phyloP scores from a whole-genome alignment of 2,797 vertebrate genomes.

The Lepilemur septentrionalis region DNA sequence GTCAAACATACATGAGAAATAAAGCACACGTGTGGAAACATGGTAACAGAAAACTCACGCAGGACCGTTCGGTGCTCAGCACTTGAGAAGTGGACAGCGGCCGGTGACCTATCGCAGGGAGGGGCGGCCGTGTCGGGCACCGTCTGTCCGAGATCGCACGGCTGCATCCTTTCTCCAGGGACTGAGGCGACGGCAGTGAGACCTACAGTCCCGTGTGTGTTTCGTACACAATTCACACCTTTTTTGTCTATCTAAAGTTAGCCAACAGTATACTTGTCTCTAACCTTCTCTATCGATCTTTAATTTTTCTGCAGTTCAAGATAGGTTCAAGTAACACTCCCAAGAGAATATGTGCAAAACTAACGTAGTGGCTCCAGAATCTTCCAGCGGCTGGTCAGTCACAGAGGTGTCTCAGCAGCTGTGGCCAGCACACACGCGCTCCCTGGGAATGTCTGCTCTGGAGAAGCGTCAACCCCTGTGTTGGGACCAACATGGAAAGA shows the following conservation, averaged over 20 bases:
- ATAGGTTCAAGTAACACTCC: conserved; percentile 85
- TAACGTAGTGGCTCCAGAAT: conserved; percentile 43
- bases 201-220: conserved; percentile 70
- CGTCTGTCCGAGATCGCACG: conserved; percentile 86
- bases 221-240: conserved; percentile 16
- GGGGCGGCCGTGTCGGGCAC: conserved; percentile 82
- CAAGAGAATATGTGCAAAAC: conserved; percentile 84
- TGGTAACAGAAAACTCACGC: conserved; percentile 87
- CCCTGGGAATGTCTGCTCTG: conserved; percentile 55
- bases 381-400: not conserved
- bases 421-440: conserved; percentile 13
- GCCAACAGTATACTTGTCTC: not conserved
- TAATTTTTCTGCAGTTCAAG: conserved; percentile 58
- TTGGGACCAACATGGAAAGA: conserved; percentile 72
- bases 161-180: conserved; percentile 71
- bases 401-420: not conserved
- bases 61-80: conserved; percentile 88
- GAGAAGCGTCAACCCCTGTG: conserved; percentile 47
- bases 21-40: conserved; percentile 88
- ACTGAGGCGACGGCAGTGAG: conserved; percentile 64
- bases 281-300: not conserved
- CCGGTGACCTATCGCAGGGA: conserved; percentile 81
- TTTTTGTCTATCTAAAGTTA: not conserved
- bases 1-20: conserved; percentile 88
- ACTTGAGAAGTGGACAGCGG: conserved; percentile 89